Evolutionary conservation across 1,140 invertebrate species (phyloP).

Genomic region (Penaeus chinensis): DNA sequence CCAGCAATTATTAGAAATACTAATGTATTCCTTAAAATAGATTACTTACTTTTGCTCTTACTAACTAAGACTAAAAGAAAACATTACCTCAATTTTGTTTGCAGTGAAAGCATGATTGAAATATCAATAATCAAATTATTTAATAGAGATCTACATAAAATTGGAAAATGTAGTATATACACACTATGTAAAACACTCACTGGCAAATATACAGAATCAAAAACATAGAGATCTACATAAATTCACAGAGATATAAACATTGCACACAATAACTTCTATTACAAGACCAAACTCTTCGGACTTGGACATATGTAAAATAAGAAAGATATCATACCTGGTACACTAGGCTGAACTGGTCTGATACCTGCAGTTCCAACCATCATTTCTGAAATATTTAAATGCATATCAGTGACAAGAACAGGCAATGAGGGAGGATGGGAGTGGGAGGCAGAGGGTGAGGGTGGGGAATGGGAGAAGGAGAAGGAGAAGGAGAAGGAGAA

Average conservation of each 20-base stretch:
- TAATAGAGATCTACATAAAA: not conserved
- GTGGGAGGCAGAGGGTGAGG: not conserved
- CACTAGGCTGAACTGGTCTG: constrained; percentile 18
- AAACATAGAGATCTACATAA: not conserved
- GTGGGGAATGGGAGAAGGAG: not conserved
- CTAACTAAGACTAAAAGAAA: no score
- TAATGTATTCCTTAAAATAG: no score
- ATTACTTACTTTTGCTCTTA: no score
- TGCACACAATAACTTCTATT: no score
- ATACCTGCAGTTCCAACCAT: not conserved
- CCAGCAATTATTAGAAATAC: no score
- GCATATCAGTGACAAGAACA: not conserved
- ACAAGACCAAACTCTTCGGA: no score
- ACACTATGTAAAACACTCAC: not conserved
- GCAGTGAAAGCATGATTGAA: no score
- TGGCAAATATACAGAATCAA: not conserved
- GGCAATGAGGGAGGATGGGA: not conserved
- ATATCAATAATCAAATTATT: not conserved
- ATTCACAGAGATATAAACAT: not conserved
- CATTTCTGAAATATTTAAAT: constrained; percentile 3
- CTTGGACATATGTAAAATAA: no score
- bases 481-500: not conserved
- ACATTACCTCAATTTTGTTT: no score
- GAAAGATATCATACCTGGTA: constrained; percentile 3
- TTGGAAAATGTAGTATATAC: no score